Conservation (phyloP, 2,888 invertebrate genomes). For the Netelia melanura region DNA sequence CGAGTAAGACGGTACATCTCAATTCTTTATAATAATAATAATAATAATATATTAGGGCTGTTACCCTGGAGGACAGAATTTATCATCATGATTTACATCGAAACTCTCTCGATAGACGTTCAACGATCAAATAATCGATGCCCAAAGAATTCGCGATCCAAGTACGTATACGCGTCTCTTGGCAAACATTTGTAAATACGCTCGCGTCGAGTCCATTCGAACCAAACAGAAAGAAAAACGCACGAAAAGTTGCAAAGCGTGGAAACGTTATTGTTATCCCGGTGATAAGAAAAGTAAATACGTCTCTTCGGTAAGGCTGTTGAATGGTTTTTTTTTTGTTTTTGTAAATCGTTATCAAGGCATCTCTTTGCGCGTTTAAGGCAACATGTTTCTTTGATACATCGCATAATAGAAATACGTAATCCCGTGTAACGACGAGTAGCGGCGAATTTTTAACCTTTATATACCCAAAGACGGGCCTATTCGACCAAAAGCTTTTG, state of each 20-base stretch:
- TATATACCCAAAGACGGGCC: slow-evolving; percentile 17
- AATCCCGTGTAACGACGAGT: slow-evolving; percentile 1
- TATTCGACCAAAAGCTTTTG: slow-evolving; percentile 18
- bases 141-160: slow-evolving; percentile 31
- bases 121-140: slow-evolving; percentile 28
- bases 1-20: slow-evolving; percentile 21
- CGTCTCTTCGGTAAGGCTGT: slow-evolving; percentile 8
- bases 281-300: slow-evolving; percentile 43
- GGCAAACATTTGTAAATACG: slow-evolving; percentile 30
- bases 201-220: slow-evolving; percentile 31
- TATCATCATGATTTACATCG: slow-evolving; percentile 45
- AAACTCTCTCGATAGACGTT: slow-evolving; percentile 47
- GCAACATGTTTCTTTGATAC: slow-evolving; percentile 50
- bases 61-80: slow-evolving; percentile 68
- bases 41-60: slow-evolving; percentile 53
- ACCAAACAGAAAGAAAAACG: slow-evolving; percentile 41
- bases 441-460: background rate
- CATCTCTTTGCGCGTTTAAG: slow-evolving; percentile 67
- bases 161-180: slow-evolving; percentile 14
- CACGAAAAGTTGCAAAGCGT: slow-evolving; percentile 60
- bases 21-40: slow-evolving; percentile 40
- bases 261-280: slow-evolving; percentile 16
- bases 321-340: slow-evolving; percentile 31
- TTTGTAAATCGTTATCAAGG: slow-evolving; percentile 59
- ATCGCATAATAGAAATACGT: slow-evolving; percentile 41